These are phyloP conservation scores for Neomonachus schauinslandi DNA, from an alignment of 2,113 vertebrate genomes.

Conservation along the genomic window DNA sequence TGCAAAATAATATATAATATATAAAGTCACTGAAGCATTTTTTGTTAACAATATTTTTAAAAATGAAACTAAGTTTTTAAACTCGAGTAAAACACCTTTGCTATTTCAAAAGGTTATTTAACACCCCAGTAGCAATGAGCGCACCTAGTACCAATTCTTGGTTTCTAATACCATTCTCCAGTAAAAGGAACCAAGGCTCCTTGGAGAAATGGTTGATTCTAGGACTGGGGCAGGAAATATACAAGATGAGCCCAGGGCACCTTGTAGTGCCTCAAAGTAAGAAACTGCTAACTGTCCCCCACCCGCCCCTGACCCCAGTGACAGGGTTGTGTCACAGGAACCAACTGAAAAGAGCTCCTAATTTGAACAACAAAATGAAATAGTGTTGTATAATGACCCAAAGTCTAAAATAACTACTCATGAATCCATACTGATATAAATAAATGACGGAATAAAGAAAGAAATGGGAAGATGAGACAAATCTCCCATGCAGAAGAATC, in stretches of 20 bases:
- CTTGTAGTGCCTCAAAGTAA: no score
- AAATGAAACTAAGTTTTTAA: not conserved
- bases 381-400: not conserved
- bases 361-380: not conserved
- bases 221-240: not conserved
- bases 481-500: not conserved
- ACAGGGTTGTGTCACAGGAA: not conserved
- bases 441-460: not conserved
- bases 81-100: not conserved
- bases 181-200: not conserved
- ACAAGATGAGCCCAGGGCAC: not conserved
- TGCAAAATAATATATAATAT: not conserved
- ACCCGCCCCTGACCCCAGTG: accelerated
- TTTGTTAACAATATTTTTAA: not conserved
- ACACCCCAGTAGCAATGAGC: not conserved
- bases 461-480: not conserved
- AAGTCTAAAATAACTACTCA: not conserved
- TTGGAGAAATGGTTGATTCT: not conserved
- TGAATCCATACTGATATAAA: not conserved
- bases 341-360: not conserved
- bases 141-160: not conserved
- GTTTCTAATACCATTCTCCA: not conserved
- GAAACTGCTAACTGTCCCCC: not conserved
- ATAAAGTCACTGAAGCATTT: not conserved
- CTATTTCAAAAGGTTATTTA: not conserved